Evolutionary conservation across 2,888 invertebrate species (phyloP), one percentile per base, ranked within the genome.

Genomic region (Scrobipalpa atriplicella): DNA sequence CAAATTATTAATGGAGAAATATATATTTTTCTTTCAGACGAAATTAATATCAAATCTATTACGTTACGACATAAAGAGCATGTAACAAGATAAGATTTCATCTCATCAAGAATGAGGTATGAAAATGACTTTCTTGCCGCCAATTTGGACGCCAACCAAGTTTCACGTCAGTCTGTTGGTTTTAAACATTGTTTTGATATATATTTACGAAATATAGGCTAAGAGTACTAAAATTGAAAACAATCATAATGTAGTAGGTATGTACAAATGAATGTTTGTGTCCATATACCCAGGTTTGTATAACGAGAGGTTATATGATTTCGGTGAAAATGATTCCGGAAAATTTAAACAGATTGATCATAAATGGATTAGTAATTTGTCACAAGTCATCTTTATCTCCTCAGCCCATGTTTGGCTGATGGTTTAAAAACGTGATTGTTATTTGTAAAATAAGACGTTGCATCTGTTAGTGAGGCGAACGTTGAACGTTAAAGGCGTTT

Each of bases 361-460:
- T 5, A 29, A 19, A 52, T 19, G 19, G 2, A 62, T 62, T 62
- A 21, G 43, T 63, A 18, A 63, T 52, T 41, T 70, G 70, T 66
- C 47, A n/a, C 65, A 65, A 29, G 29, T 51, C 60, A 64, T 8
- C n/a, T 68, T 77, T 79, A 82, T 82, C 81, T 77, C 67, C 63
- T 71, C 75, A 70, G 76, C 69, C 73, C 76, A 70, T 81, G 79
- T 81, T 76, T 73, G 71, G 69, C 69, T 69, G 68, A 72, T 70
- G 74, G 75, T 75, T 78, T 81, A 79, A 86, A 85, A 83, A 81
- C 83, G 81, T 86, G 82, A 86, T 86, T 81, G 79, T 86, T 83
- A 84, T 86, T 87, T 87, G 84, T 86, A 82, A 87, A 88, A 82
- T 87, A 85, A 89, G 87, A 87, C 86, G 81, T 87, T 75, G 81